Evolutionary conservation across 1,140 invertebrate species (phyloP), one percentile per base, ranked within the genome.

Genomic region (Calliopsis andreniformis): DNA sequence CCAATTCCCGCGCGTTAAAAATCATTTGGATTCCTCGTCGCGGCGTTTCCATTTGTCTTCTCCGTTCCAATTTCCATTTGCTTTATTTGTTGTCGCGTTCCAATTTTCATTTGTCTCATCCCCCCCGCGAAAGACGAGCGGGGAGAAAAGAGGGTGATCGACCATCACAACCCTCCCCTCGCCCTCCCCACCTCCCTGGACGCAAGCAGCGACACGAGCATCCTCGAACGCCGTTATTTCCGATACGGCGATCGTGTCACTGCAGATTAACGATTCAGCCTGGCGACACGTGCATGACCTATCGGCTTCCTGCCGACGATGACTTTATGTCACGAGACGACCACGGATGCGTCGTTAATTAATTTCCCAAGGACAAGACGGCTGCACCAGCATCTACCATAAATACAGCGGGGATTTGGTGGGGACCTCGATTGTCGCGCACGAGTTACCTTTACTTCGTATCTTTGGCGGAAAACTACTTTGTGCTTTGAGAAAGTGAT

Each of bases 261-360:
- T 18, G 20, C 18, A n/a, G 49, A 73, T 73, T 66, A 73, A 73
- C 70, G 49, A 66, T 66, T 73, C 47, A 43, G 35, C 39, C 20
- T 12, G 62, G 39, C 28, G 61, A 66, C 70, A 73, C 61, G 61
- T 73, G 70, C 70, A 73, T 66, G 70, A 73, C 61, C 70, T 73
- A 66, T 73, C 70, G 70, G 61, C 39, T 66, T 45, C 35, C 56
- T 8, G 56, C n/a, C 56, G 25, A 62, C 70, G 69, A 12, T 30
- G 61, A 66, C 70, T 71, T 6, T 6, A 35, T 43, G 59, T 42
- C 51, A 55, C 35, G 35, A n/a, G n/a, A n/a, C n/a, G 51, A n/a
- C 45, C 47, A 51, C 59, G 70, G 35, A 72, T 42, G 61, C 39
- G 49, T 66, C 55, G 49, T 55, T 72, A 73, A 73, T 73, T 66